Evolutionary conservation across 2,797 vertebrate species (phyloP), one percentile per base, ranked within the genome.

Genomic region (Tokudaia muenninki): DNA sequence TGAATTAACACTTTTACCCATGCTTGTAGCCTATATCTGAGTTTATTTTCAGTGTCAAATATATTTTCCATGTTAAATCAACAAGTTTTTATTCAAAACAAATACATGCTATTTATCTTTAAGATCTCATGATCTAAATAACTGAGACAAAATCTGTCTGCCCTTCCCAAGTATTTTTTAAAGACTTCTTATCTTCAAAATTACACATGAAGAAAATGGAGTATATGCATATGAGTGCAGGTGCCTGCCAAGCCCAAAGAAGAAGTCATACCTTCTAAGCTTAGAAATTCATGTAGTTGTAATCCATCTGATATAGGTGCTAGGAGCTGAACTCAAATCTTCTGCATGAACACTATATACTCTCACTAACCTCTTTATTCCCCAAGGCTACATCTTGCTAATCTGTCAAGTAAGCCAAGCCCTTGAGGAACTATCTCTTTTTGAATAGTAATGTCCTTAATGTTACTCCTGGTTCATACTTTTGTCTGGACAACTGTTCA

Each of bases 1-100:
- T 26, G 41, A 78, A 79, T 86, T 29, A 90, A 16, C 50, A 83
- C 44, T 74, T 63, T 82, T 70, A 75, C 5, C 21, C 16, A 78
- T 91, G 44, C 63, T 63, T 41, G 65, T 9, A 74, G 6, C 65
- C 19, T n/a, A 31, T 3, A 59, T 57, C 12, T 22, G 47, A 93
- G 41, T 92, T 44, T 90, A 75, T 82, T 89, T 22, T 94, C 24
- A 72, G 31, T 29, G 59, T 37, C 44, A 90, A 75, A 61, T 3
- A 74, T 47, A 9, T 61, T 93, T 70, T 77, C 52, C 26, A 81
- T 70, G 41, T 92, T 59, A 88, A 50, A n/a, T 91, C 44, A 82
- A 92, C 26, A 87, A 94, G 59, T 70, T 80, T 24, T 88, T 57
- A 74, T 72, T 87, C 88, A 86, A 34, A 24, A 57, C 29, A 50